Evolutionary conservation across 2,113 vertebrate species (phyloP).

Genomic region (Phalacrocorax brasilianus): DNA sequence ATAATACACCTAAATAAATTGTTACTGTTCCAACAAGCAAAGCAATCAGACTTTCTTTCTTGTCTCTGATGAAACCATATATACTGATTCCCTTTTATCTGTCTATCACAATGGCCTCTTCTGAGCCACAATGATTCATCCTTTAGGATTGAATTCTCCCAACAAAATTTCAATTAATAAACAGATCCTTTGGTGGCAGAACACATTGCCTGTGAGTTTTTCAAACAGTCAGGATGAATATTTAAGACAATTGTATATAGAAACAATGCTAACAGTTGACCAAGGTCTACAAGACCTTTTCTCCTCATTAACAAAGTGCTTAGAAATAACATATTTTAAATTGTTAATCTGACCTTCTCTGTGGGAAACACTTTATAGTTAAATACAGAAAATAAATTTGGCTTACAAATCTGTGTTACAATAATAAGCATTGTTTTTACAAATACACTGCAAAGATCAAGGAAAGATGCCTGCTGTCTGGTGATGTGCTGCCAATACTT

Average conservation of each 20-base stretch:
- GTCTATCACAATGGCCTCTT: not conserved
- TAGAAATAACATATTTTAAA: not conserved
- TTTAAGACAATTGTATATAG: not conserved
- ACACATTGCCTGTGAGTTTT: not conserved
- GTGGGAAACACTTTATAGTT: not conserved
- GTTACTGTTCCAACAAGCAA: not conserved
- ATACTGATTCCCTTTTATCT: not conserved
- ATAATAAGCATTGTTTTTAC: not conserved
- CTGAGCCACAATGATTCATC: not conserved
- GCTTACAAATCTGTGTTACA: not conserved
- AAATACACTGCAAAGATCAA: not conserved
- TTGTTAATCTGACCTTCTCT: not conserved
- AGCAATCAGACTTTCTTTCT: conserved; percentile 14
- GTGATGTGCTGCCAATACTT: not conserved
- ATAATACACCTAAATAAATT: conserved; percentile 12
- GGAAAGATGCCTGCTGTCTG: not conserved
- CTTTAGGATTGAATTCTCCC: not conserved
- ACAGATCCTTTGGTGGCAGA: not conserved
- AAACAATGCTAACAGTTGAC: not conserved
- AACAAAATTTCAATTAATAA: not conserved
- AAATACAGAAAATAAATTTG: not conserved
- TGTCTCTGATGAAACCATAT: not conserved
- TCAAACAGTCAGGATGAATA: not conserved
- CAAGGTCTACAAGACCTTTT: not conserved
- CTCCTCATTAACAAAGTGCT: not conserved